A percentile compares a stretch with the other conserved stretches of the same genome.
phyloP scores from a whole-genome alignment of 2,888 invertebrate genomes.

The Lithophane leautieri region DNA sequence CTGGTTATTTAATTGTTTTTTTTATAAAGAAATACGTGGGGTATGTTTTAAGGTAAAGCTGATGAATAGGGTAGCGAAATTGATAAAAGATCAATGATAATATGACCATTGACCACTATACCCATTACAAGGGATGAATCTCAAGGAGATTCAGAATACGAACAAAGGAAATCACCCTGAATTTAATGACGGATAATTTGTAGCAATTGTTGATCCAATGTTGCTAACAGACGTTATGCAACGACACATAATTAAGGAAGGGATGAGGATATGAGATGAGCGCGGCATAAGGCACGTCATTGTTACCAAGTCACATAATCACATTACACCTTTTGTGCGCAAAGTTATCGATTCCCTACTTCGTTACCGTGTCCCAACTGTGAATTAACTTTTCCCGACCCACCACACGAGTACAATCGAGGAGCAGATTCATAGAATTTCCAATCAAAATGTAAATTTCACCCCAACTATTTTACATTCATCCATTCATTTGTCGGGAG shows the following conservation, averaged over 20 bases:
- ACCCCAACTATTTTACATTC: slow-evolving; percentile 76
- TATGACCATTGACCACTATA: background rate
- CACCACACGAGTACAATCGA: slow-evolving; percentile 70
- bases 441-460: slow-evolving; percentile 87
- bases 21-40: slow-evolving; percentile 13
- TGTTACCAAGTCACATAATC: slow-evolving; percentile 56
- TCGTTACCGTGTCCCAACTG: slow-evolving; percentile 70
- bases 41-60: slow-evolving; percentile 1
- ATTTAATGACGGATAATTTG: background rate
- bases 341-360: slow-evolving; percentile 58
- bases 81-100: slow-evolving; percentile 6
- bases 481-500: slow-evolving; percentile 63
- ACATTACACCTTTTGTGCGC: slow-evolving; percentile 58
- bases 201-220: slow-evolving; percentile 16
- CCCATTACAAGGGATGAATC: background rate
- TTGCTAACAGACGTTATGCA: slow-evolving; percentile 11
- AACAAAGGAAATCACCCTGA: background rate
- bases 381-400: slow-evolving; percentile 74
- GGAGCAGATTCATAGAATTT: slow-evolving; percentile 75
- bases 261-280: slow-evolving; percentile 31
- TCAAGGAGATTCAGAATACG: background rate
- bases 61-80: slow-evolving; percentile 13
- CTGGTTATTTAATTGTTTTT: slow-evolving; percentile 25
- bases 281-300: slow-evolving; percentile 38
- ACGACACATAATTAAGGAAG: slow-evolving; percentile 28